Evolutionary conservation across 2,888 invertebrate species (phyloP).

Genomic region (Dryomyza anilis): DNA sequence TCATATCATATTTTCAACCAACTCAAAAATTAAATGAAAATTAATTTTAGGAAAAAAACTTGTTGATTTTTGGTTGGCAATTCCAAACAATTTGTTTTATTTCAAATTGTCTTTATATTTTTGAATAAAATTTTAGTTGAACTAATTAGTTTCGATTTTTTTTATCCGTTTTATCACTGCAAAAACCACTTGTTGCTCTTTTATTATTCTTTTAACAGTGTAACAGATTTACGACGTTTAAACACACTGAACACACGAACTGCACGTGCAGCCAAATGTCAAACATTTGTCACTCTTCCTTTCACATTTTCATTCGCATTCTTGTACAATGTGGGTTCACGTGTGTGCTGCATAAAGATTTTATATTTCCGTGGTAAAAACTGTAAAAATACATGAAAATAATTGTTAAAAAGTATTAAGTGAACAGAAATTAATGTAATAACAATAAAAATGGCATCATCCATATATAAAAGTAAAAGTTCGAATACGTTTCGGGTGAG

Average conservation of each 20-base stretch:
- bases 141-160: no score
- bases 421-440: constrained; percentile 18
- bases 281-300: neutral
- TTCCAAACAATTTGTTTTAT: no score
- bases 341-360: constrained; percentile 19
- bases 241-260: constrained; percentile 3
- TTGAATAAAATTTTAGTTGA: no score
- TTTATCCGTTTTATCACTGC: neutral
- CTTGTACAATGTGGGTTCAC: constrained; percentile 27
- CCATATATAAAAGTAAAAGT: constrained; percentile 69
- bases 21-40: no score
- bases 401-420: neutral
- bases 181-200: neutral
- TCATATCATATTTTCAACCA: no score
- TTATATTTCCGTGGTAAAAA: constrained; percentile 1
- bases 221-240: no score
- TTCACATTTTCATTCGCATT: constrained; percentile 20
- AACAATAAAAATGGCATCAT: constrained; percentile 30
- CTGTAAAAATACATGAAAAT: neutral
- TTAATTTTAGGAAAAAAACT: no score
- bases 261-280: constrained; percentile 17
- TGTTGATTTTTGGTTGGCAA: no score
- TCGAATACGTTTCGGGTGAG: constrained; percentile 79
- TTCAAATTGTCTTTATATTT: no score
- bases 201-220: neutral